phyloP scores from a whole-genome alignment of 2,797 vertebrate species.

The Hydrolagus colliei region DNA sequence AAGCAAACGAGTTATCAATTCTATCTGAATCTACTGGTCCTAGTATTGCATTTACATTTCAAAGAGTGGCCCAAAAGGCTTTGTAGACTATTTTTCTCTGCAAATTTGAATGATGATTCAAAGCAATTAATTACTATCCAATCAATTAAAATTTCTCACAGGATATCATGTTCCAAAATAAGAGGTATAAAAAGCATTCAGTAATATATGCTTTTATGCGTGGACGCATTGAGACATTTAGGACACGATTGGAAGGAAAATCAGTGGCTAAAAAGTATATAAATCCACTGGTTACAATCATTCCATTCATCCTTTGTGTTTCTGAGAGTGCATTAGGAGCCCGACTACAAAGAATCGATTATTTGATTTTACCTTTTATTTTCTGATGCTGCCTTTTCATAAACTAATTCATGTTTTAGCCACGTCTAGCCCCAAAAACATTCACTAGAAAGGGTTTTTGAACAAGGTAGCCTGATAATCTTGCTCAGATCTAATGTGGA shows the following conservation, averaged over 20 bases:
- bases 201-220: neutral
- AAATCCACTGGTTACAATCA: neutral
- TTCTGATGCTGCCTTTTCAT: neutral
- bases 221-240: neutral
- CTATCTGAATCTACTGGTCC: neutral
- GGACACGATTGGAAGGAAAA: neutral
- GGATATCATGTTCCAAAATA: neutral
- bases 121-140: conserved; percentile 4
- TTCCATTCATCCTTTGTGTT: neutral
- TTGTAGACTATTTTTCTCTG: neutral
- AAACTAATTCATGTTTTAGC: neutral
- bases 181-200: neutral
- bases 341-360: neutral
- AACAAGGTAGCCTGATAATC: neutral
- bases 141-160: conserved; percentile 13
- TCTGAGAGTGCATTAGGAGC: neutral
- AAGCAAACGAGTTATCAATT: neutral
- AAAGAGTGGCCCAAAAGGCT: neutral
- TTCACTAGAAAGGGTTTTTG: neutral
- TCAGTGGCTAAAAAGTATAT: neutral
- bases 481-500: neutral
- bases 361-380: neutral
- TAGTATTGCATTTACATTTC: neutral
- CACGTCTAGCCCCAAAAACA: neutral
- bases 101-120: conserved; percentile 10